Evolutionary conservation across 2,797 vertebrate species (phyloP), one percentile per base, ranked within the genome.

Genomic region (Danionella dracula): DNA sequence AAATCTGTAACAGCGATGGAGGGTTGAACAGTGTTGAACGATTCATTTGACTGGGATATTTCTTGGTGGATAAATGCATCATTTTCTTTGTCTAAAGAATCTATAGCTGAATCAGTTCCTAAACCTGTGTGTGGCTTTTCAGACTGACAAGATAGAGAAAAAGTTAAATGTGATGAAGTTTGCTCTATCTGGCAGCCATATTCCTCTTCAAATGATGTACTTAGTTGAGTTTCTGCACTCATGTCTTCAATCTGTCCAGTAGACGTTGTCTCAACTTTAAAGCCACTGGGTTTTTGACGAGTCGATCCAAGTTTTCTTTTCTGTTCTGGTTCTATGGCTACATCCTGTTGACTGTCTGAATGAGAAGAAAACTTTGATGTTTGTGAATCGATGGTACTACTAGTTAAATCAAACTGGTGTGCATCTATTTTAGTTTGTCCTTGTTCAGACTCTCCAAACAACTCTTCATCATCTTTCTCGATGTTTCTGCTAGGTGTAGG

Each of bases 301-400:
- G 76, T 82, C 54, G 84, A 87, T n/a, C 85, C 85, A 4, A 89
- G 68, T 76, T 87, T 89, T 71, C 71, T 82, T 70, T 69, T 80
- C 34, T 71, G 83, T 31, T 37, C 62, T 13, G 31, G 15, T 16
- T 61, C 48, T 38, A 16, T 5, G 1, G 31, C 4, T 16, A 21
- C 42, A 51, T 56, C 46, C 1, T 48, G 69, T n/a, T n/a, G 27
- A 31, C 45, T 46, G 5, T 16, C 41, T 23, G 34, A 41, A 4
- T 62, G 41, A 48, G 46, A 8, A 38, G 19, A 17, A 41, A 23
- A 32, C 1, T 2, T 21, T 48, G 67, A 59, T 20, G 37, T 62
- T 32, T 53, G 45, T 29, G 38, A 55, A 31, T 32, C 44, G 51
- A n/a, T 44, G 6, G 4, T 38, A 23, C 35, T 21, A 42, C 16